These are phyloP conservation scores for Drosophila lini DNA, from an alignment of 1,140 invertebrate genomes.

Conservation along the genomic window DNA sequence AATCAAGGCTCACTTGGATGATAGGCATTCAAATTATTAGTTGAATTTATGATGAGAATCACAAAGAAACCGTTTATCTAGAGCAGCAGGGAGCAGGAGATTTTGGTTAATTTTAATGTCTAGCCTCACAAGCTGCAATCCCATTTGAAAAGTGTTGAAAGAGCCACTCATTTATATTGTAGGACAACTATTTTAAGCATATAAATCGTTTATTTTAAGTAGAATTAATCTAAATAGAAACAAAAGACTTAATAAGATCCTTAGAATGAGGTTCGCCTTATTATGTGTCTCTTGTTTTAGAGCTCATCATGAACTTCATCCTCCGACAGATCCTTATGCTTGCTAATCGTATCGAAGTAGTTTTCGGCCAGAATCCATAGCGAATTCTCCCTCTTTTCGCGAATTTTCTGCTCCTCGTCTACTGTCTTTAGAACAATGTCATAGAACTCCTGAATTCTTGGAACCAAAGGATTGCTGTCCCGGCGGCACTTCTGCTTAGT, in stretches of 20 bases:
- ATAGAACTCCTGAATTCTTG: not conserved
- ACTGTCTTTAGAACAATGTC: not conserved
- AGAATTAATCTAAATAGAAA: not conserved
- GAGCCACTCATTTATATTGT: too few relatives aligned
- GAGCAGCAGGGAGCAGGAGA: too few relatives aligned
- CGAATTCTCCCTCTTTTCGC: not conserved
- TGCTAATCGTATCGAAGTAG: not conserved
- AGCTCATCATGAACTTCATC: not conserved
- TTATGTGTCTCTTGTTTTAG: not conserved
- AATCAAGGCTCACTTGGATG: not conserved
- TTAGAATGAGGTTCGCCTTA: not conserved
- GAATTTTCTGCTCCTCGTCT: not conserved
- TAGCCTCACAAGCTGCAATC: too few relatives aligned
- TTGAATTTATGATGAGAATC: too few relatives aligned
- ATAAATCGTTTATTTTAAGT: not conserved
- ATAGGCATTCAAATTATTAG: not conserved
- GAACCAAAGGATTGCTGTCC: not conserved
- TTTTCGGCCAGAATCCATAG: not conserved
- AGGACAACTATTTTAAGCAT: not conserved
- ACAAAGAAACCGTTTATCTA: not conserved
- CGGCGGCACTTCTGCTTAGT: not conserved
- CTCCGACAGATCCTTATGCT: too few relatives aligned
- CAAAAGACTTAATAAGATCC: not conserved
- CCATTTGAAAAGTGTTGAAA: too few relatives aligned
- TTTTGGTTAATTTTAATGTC: too few relatives aligned